These are phyloP conservation scores for Onthophagus sagittarius DNA, from an alignment of 2,888 invertebrate genomes.

Conservation along the genomic window DNA sequence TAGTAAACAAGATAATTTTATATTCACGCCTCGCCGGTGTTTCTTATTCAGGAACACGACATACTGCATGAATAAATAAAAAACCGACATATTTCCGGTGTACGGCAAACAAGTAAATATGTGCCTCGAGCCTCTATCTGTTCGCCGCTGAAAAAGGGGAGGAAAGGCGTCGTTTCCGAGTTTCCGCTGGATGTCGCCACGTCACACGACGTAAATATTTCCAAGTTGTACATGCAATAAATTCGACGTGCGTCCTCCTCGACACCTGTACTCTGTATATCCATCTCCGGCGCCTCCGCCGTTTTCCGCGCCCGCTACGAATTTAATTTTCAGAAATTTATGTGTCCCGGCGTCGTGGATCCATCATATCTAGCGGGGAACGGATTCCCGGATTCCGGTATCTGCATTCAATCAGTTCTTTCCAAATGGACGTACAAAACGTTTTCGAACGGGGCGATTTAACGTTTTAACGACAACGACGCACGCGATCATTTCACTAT, in stretches of 20 bases:
- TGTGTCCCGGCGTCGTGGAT: background rate
- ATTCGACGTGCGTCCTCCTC: background rate
- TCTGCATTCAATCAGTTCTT: background rate
- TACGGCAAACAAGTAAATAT: background rate
- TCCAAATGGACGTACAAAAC: slow-evolving; percentile 1
- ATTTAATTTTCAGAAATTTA: background rate
- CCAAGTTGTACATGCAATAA: background rate
- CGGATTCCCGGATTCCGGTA: background rate
- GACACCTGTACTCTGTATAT: background rate
- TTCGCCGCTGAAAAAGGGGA: background rate
- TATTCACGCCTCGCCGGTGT: background rate
- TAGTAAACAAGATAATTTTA: background rate
- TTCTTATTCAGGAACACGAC: background rate
- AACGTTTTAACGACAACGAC: background rate
- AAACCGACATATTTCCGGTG: background rate
- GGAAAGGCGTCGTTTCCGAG: background rate
- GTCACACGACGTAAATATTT: background rate
- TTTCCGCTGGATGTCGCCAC: background rate
- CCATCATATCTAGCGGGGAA: background rate
- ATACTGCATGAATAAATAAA: background rate
- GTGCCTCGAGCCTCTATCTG: background rate
- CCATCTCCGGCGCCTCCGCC: background rate
- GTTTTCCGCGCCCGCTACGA: background rate
- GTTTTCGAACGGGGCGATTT: background rate
- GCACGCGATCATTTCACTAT: background rate